These are phyloP conservation scores for Tromatobia lineatoria DNA, from an alignment of 2,888 invertebrate species.

Conservation along the genomic window DNA sequence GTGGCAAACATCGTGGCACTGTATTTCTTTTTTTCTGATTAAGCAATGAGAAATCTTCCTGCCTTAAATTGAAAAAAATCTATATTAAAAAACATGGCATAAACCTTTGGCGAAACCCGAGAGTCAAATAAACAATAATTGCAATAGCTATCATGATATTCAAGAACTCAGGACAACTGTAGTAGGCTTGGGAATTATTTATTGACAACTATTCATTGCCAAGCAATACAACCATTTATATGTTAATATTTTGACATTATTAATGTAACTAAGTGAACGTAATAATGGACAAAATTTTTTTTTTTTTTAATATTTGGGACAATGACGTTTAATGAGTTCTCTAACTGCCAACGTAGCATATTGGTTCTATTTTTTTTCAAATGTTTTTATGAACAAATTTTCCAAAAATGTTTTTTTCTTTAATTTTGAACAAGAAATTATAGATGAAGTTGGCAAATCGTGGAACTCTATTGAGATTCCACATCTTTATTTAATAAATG, in stretches of 20 bases:
- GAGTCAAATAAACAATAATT: constrained; percentile 21
- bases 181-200: not conserved
- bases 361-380: no score
- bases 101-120: constrained; percentile 31
- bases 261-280: not conserved
- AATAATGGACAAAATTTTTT: not conserved
- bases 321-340: not conserved
- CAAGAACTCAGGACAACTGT: not conserved
- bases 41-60: constrained; percentile 3
- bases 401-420: no score
- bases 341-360: no score
- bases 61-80: not conserved
- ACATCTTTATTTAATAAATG: no score
- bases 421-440: no score
- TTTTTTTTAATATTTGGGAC: not conserved
- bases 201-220: not conserved
- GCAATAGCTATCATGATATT: not conserved
- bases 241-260: not conserved
- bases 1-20: constrained; percentile 50
- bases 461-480: no score
- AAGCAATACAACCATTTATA: not conserved
- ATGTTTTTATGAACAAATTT: no score
- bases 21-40: constrained; percentile 13
- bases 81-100: not conserved
- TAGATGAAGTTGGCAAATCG: no score